Base-by-base conservation (phyloP, 2,888 invertebrate species). In the Tinea pellionella region DNA sequence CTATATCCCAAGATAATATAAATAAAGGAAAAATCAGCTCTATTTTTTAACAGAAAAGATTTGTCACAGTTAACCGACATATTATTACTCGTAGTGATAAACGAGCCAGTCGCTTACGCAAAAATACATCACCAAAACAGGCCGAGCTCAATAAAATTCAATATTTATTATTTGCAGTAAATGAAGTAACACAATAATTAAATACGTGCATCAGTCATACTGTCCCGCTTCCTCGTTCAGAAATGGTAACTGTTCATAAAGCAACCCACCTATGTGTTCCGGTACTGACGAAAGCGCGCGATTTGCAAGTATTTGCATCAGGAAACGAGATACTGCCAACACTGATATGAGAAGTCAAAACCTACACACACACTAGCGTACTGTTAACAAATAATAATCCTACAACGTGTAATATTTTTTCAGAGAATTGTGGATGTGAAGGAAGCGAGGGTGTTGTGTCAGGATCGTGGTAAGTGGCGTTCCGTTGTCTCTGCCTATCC, bases 261-360 rank as follows among this genome's bases (percentile, higher is more conserved):
- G 78, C 71, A 69, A 68, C 67, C 71, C 69, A 24, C 53, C 53
- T 51, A 53, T 53, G 32, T 57, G 57, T 57, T 57, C 57, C 57
- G 57, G 57, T 16, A 57, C 32, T 57, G 57, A 57, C 57, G 57
- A 57, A 57, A 57, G 57, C 57, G 57, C 57, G 57, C 57, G 32
- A 76, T 80, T 80, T 77, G 74, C 75, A 79, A 74, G 70, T 65
- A 81, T 78, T 81, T 80, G 77, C 80, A 82, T 81, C 69, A 80
- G 80, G 80, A 81, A 83, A 70, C 70, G 61, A 70, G 75, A 78
- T 77, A 75, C 72, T 69, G 67, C 2, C 64, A 6, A 19, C 55
- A 24, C n/a, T 55, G 19, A 2, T 55, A 24, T 6, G 18, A 24
- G 24, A 24, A 24, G 3, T 24, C 24, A 24, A n/a, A 42, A 15